phyloP scores from a whole-genome alignment of 2,797 vertebrate genomes.

The Notoglanidium macrostoma region DNA sequence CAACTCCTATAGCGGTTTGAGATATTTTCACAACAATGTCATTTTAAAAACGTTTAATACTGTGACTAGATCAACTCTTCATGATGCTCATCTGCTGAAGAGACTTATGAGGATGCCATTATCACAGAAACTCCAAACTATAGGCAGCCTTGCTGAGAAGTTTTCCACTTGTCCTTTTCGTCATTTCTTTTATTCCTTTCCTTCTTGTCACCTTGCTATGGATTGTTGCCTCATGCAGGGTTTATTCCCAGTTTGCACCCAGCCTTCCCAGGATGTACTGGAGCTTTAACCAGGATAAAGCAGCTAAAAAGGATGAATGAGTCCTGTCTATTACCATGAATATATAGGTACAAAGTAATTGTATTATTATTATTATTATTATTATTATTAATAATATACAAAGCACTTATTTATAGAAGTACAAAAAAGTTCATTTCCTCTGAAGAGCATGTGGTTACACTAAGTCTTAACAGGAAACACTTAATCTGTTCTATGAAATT shows the following conservation, averaged over 20 bases:
- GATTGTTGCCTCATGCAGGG: not conserved
- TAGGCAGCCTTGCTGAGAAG: not conserved
- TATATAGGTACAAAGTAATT: not conserved
- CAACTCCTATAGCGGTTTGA: not conserved
- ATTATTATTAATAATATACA: not conserved
- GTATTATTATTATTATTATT: not conserved
- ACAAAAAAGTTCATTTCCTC: not conserved
- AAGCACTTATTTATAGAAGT: not conserved
- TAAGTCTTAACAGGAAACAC: constrained; percentile 18
- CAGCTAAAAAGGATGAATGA: not conserved
- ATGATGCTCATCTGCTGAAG: not conserved
- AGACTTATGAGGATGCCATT: not conserved
- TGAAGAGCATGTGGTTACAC: not conserved
- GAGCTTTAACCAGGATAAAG: not conserved
- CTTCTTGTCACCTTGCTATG: not conserved
- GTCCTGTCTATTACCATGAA: not conserved
- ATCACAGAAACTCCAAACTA: not conserved
- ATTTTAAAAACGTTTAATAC: not conserved
- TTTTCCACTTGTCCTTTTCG: not conserved
- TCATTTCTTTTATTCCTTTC: not conserved
- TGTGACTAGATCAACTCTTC: not conserved
- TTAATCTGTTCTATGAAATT: constrained; percentile 17
- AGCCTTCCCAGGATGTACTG: not conserved
- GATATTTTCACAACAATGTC: not conserved
- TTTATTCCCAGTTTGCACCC: not conserved